Evolutionary conservation across 2,797 vertebrate species (phyloP).

Genomic region (Taenioides sp.): DNA sequence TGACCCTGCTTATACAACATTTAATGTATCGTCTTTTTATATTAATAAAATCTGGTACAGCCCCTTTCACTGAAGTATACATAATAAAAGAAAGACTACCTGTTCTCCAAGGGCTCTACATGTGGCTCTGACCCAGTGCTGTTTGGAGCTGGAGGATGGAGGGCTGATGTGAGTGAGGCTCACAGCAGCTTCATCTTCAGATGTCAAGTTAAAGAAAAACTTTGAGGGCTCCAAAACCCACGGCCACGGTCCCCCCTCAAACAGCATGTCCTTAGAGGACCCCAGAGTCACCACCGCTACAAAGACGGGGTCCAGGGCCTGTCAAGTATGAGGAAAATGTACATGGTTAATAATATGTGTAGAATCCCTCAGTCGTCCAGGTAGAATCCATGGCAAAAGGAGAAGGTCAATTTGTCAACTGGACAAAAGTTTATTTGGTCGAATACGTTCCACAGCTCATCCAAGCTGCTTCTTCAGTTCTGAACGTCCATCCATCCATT

Average conservation of each 20-base stretch:
- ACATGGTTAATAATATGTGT: no score
- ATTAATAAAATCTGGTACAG: no score
- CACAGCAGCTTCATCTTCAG: conserved; percentile 77
- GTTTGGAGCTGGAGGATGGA: conserved; percentile 80
- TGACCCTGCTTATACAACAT: no score
- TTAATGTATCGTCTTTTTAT: no score
- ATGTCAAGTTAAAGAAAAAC: conserved; percentile 86
- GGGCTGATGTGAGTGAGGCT: conserved; percentile 74
- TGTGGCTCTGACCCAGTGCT: conserved; percentile 84
- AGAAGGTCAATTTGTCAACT: no score
- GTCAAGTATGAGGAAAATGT: conserved; percentile 9
- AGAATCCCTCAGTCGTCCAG: no score
- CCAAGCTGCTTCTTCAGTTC: no score
- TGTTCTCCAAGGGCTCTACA: conserved; percentile 91
- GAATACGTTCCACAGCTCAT: no score
- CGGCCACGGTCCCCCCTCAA: conserved; percentile 92
- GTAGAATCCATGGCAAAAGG: no score
- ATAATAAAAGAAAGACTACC: conserved; percentile 62
- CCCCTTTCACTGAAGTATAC: background rate
- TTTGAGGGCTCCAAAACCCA: conserved; percentile 95
- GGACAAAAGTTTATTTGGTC: no score
- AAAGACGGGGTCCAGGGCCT: conserved; percentile 88
- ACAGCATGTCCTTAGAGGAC: conserved; percentile 93
- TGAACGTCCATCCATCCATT: no score
- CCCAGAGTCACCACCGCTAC: conserved; percentile 91